phyloP scores from a whole-genome alignment of 2,113 vertebrate species.

The Pomatorhinus ruficollis region DNA sequence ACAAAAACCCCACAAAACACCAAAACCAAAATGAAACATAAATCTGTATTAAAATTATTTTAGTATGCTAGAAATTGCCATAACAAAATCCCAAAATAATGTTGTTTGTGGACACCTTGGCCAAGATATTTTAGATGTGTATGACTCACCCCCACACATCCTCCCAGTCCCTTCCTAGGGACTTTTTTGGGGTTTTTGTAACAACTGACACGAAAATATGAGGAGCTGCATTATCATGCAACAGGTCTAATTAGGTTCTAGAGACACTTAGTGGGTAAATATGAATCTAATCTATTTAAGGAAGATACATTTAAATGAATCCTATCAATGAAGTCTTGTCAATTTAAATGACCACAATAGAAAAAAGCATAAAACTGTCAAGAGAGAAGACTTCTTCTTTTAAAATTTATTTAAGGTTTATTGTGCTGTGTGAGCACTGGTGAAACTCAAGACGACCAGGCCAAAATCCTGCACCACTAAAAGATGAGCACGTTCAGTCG shows the following conservation, averaged over 20 bases:
- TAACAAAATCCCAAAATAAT: not conserved
- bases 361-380: not conserved
- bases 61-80: not conserved
- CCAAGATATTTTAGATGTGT: not conserved
- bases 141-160: not conserved
- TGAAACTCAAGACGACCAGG: not conserved
- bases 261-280: not conserved
- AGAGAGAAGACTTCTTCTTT: too few relatives aligned
- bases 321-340: not conserved
- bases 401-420: not conserved
- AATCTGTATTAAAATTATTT: not conserved
- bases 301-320: not conserved
- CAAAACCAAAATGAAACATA: not conserved
- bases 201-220: not conserved
- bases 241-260: not conserved
- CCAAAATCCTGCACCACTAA: not conserved
- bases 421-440: not conserved
- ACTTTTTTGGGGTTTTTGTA: not conserved
- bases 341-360: not conserved
- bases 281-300: not conserved
- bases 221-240: not conserved
- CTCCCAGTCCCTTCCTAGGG: too few relatives aligned
- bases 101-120: not conserved
- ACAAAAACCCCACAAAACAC: rapidly evolving
- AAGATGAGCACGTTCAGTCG: not conserved